Percentiles rank a stretch among this genome's conserved stretches.
Conservation (phyloP, 1,140 invertebrate genomes). For the Teleogryllus occipitalis region DNA sequence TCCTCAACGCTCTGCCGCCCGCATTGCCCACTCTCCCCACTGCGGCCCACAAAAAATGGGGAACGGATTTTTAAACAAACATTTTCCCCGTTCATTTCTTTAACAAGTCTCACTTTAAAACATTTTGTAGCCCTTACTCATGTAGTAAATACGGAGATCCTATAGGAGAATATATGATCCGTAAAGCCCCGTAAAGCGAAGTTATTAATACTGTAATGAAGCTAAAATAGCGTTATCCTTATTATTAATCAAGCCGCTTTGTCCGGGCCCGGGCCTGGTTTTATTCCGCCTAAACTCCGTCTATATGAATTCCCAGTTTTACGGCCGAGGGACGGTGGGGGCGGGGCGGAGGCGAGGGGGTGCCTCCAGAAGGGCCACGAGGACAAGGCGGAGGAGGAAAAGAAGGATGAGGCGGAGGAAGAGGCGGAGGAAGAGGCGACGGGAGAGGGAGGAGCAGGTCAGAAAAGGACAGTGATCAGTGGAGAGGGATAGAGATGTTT, state of each 20-base stretch:
- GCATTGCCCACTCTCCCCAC: not conserved
- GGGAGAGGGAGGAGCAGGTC: no score
- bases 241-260: constrained; percentile 5
- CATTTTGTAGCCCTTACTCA: not conserved
- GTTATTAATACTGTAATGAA: constrained; percentile 1
- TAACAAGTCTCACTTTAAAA: constrained; percentile 1
- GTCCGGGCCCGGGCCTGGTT: not conserved
- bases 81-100: not conserved
- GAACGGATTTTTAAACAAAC: not conserved
- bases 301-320: constrained; percentile 1
- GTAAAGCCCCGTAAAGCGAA: constrained; percentile 3
- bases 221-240: constrained; percentile 4
- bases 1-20: not conserved
- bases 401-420: no score
- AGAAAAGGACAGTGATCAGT: no score
- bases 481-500: no score
- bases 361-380: no score
- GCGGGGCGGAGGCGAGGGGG: no score
- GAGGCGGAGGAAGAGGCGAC: no score
- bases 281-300: not conserved
- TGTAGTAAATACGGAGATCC: not conserved
- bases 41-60: not conserved
- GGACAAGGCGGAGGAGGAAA: no score
- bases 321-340: not conserved
- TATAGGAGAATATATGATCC: constrained; percentile 1